These are phyloP conservation scores for Ptilodon capucinus DNA, from an alignment of 2,888 invertebrate genomes.

Conservation along the genomic window DNA sequence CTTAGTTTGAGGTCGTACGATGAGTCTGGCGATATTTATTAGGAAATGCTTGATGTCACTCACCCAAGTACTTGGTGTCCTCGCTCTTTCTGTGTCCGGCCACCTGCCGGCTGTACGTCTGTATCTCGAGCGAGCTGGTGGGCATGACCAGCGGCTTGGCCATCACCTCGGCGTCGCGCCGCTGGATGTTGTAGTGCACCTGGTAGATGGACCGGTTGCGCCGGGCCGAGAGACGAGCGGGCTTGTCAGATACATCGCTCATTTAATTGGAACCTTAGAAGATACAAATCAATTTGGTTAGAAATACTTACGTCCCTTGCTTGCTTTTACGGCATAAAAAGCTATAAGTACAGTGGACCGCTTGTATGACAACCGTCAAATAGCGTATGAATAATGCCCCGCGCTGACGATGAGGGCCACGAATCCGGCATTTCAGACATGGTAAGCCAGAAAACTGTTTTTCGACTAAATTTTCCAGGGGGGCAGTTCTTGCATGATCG, in stretches of 20 bases:
- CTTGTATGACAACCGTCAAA: no score
- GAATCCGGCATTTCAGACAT: no score
- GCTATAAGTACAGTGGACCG: no score
- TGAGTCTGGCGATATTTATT: neutral
- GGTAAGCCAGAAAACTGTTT: no score
- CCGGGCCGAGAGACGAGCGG: constrained; percentile 36
- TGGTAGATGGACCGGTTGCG: constrained; percentile 69
- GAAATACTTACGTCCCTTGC: neutral
- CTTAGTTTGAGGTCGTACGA: no score
- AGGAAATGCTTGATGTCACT: no score
- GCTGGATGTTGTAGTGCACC: constrained; percentile 64
- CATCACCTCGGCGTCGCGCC: constrained; percentile 47
- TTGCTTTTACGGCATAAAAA: no score
- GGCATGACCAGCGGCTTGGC: constrained; percentile 54
- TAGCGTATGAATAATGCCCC: no score
- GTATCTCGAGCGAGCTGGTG: constrained; percentile 40
- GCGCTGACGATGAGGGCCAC: no score
- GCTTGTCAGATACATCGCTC: constrained; percentile 56
- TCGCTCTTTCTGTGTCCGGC: constrained; percentile 58
- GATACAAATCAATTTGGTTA: constrained; percentile 6
- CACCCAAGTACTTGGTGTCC: constrained; percentile 61
- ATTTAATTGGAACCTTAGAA: constrained; percentile 57
- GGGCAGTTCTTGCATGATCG: no score
- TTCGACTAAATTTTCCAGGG: no score
- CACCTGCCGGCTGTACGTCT: constrained; percentile 63